These are phyloP conservation scores for Pelochelys cantorii DNA, from an alignment of 2,797 vertebrate species.

Conservation along the genomic window DNA sequence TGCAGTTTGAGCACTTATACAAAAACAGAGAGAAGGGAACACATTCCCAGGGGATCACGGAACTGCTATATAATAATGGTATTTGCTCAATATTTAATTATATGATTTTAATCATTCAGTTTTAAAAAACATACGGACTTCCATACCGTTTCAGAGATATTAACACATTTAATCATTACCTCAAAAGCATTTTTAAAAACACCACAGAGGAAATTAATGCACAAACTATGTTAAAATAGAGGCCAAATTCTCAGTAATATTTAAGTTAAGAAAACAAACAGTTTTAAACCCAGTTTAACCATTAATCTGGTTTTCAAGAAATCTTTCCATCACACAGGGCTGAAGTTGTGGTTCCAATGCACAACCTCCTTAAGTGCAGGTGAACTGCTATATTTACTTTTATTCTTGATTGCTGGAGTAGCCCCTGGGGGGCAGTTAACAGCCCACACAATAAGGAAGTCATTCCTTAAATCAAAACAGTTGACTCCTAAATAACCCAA, in stretches of 20 bases:
- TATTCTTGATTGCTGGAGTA: neutral
- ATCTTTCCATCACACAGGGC: neutral
- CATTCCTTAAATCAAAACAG: neutral
- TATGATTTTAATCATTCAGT: neutral
- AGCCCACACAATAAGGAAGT: fast-evolving
- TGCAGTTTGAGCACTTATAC: slow-evolving; percentile 31
- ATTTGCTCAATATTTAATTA: neutral
- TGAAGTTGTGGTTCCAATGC: neutral
- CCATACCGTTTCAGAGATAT: neutral
- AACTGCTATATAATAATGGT: fast-evolving
- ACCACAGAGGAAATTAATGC: neutral
- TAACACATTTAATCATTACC: neutral
- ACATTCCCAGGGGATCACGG: neutral
- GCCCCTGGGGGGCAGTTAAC: neutral
- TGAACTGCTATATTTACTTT: neutral
- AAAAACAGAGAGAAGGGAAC: neutral
- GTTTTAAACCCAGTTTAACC: neutral
- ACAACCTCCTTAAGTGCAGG: neutral
- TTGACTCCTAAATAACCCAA: neutral
- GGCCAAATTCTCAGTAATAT: neutral
- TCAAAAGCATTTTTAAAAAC: neutral
- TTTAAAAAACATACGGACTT: neutral
- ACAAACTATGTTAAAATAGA: neutral
- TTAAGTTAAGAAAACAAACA: neutral
- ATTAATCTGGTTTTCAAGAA: neutral